These are phyloP conservation scores for Sialis fuliginosa DNA, from an alignment of 2,888 invertebrate species.

Conservation along the genomic window DNA sequence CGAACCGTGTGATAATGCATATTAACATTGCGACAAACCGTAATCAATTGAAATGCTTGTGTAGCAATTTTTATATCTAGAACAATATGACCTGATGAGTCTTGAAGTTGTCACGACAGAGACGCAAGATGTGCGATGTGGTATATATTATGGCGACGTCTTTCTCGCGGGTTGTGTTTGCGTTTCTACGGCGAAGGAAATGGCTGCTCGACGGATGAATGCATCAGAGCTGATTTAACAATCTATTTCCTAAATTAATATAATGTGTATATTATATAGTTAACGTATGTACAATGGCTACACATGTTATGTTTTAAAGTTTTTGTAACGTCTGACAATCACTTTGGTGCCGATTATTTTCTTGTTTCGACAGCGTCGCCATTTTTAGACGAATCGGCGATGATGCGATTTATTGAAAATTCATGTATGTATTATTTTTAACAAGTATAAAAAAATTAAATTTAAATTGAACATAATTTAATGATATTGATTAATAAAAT, in stretches of 20 bases:
- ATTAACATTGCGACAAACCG: not conserved
- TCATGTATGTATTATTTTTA: too few relatives aligned
- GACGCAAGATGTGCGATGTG: not conserved
- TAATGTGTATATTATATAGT: constrained; percentile 4
- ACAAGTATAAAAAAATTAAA: too few relatives aligned
- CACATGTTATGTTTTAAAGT: too few relatives aligned
- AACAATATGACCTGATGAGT: constrained; percentile 25
- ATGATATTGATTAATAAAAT: too few relatives aligned
- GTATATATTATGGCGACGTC: too few relatives aligned
- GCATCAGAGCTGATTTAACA: constrained; percentile 25
- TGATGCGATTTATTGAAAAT: too few relatives aligned
- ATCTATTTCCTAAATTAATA: constrained; percentile 30
- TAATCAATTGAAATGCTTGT: not conserved
- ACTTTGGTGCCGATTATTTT: not conserved
- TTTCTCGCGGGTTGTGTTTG: too few relatives aligned
- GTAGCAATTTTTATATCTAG: constrained; percentile 27
- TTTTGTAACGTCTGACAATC: not conserved
- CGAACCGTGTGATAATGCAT: too few relatives aligned
- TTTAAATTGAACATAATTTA: too few relatives aligned
- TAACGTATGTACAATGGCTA: too few relatives aligned
- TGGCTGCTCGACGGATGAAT: constrained; percentile 1
- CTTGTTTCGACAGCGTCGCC: too few relatives aligned
- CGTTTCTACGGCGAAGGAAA: not conserved
- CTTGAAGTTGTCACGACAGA: not conserved
- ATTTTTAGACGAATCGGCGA: too few relatives aligned